Evolutionary conservation across 2,113 vertebrate genomes (phyloP).

Genomic region (Leucosticte australis): DNA sequence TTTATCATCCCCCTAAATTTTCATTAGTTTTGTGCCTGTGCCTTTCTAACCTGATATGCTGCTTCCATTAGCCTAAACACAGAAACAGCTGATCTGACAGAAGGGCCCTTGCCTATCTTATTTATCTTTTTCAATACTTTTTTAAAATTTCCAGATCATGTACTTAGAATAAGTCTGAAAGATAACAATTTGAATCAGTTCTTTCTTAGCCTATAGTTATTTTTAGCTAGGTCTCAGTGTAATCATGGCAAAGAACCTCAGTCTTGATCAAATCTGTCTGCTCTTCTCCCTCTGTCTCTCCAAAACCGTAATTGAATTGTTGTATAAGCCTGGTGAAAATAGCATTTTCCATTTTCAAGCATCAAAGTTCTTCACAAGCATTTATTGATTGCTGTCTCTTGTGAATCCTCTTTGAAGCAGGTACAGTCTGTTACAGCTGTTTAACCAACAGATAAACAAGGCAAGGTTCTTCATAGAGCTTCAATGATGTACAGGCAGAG

Average conservation of each 20-base stretch:
- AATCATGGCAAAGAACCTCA: neutral
- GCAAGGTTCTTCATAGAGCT: neutral
- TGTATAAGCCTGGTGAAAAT: conserved; percentile 1
- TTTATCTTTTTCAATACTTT: neutral
- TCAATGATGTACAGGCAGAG: neutral
- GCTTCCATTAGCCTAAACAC: neutral
- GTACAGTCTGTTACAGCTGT: neutral
- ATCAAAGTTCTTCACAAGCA: conserved; percentile 10
- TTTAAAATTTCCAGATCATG: neutral
- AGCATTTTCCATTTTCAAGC: conserved; percentile 47
- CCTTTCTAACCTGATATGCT: neutral
- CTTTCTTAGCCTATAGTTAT: neutral
- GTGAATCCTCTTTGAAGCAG: conserved; percentile 12
- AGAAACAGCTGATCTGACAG: neutral
- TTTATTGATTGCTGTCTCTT: conserved; percentile 22
- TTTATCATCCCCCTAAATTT: conserved; percentile 9
- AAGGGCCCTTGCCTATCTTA: neutral
- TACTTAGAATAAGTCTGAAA: neutral
- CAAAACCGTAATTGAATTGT: conserved; percentile 1
- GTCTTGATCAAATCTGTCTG: neutral
- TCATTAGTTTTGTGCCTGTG: neutral
- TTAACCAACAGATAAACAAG: conserved; percentile 1
- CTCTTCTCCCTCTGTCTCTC: neutral
- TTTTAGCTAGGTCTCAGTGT: neutral
- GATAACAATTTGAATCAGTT: neutral